Base-by-base conservation (phyloP, 1,140 invertebrate species). In the Drosophila jambulina region DNA sequence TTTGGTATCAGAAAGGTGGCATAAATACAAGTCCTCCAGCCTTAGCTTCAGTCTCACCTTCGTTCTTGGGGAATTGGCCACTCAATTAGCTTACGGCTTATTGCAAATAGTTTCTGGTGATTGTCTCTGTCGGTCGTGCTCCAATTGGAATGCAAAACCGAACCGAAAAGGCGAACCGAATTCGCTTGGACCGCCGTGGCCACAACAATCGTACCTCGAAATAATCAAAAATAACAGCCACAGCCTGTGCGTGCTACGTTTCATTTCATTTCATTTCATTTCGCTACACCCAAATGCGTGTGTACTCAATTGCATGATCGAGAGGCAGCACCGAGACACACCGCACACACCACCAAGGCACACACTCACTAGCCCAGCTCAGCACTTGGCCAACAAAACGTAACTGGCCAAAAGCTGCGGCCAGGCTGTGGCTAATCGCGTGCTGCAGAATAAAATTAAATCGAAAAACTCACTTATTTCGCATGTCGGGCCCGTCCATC, bases 401-500 rank as follows among this genome's bases (percentile, higher is more conserved):
- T 38, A 38, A 40, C 23, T 38, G 51, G 38, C 63, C 43, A 46
- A 67, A 32, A 75, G 59, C 46, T 87, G 84, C 83, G 84, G 84
- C 84, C 87, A 84, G 88, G 51, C 54, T 88, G 84, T 87, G 84
- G 85, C 84, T 87, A 87, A 87, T 87, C 84, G 84, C 84, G 85
- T 87, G 84, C 84, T 87, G 86, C 43, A 90, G 64, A 64, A 57
- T 59, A 75, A 90, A 90, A 90, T 90, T 90, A 90, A 90, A 90
- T 90, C 85, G 53, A 54, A 90, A 88, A 85, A 94, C 94, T 95
- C 92, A 95, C 95, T 95, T 94, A 93, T 93, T 75, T 95, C 95
- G 93, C 98, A 99, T 67, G 96, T 95, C 21, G 95, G 93, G 25
- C 98, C 98, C 8, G 95, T 95, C 95, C 97, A 99, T 78, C 98